Conservation (phyloP, 2,888 invertebrate genomes). For the Pseudoips prasinana region DNA sequence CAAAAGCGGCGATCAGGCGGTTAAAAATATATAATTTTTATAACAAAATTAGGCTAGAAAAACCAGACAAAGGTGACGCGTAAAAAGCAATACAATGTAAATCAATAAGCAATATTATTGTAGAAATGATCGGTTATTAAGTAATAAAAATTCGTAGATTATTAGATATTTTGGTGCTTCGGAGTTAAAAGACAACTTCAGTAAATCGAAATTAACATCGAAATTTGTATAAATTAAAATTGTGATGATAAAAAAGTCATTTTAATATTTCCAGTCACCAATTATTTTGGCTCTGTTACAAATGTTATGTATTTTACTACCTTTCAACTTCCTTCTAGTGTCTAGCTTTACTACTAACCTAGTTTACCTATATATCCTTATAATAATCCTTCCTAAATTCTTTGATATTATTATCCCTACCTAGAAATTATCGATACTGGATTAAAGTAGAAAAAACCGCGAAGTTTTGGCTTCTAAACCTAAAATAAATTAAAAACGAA, state of each 20-base stretch:
- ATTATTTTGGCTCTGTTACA: constrained; percentile 16
- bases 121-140: constrained; percentile 62
- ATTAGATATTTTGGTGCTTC: constrained; percentile 74
- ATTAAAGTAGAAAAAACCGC: constrained; percentile 52
- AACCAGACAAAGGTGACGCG: constrained; percentile 64
- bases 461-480: constrained; percentile 58
- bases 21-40: constrained; percentile 48
- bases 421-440: constrained; percentile 51
- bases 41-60: constrained; percentile 39
- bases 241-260: not conserved
- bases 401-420: constrained; percentile 39
- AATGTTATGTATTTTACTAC: constrained; percentile 23
- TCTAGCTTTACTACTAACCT: constrained; percentile 37
- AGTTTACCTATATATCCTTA: constrained; percentile 51
- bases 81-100: constrained; percentile 76
- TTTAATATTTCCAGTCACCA: too few relatives aligned
- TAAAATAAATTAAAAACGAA: constrained; percentile 51
- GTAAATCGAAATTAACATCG: constrained; percentile 69
- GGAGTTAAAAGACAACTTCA: constrained; percentile 55
- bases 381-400: constrained; percentile 54
- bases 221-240: constrained; percentile 39
- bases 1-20: constrained; percentile 28
- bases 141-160: constrained; percentile 51
- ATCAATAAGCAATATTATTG: constrained; percentile 73
- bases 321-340: constrained; percentile 32